Percentiles rank a stretch among this genome's conserved stretches.
Conservation (phyloP, 2,113 vertebrate species). For the Larimichthys crocea region DNA sequence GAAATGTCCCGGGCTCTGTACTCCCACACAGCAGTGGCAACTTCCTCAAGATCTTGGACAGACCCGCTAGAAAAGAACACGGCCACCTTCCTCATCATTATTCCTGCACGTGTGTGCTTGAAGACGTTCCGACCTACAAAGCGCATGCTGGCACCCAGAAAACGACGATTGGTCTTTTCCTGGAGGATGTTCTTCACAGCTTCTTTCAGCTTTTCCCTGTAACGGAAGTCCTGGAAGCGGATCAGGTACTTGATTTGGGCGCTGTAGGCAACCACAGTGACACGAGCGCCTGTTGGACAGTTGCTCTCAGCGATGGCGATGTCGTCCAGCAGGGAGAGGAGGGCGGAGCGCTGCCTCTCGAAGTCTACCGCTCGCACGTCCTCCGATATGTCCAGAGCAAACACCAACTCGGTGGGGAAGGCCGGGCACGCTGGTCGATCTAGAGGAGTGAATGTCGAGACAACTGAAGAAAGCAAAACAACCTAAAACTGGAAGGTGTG, state of each 20-base stretch:
- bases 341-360: slow-evolving; percentile 83
- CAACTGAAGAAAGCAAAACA: background rate
- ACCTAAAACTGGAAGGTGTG: too few relatives aligned
- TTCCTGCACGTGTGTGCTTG: slow-evolving; percentile 84
- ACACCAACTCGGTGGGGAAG: slow-evolving; percentile 89
- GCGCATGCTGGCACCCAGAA: slow-evolving; percentile 86
- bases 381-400: slow-evolving; percentile 89
- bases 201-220: slow-evolving; percentile 76
- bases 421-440: slow-evolving; percentile 79
- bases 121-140: slow-evolving; percentile 88
- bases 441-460: slow-evolving; percentile 39
- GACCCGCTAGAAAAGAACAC: slow-evolving; percentile 85
- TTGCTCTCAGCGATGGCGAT: slow-evolving; percentile 87
- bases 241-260: slow-evolving; percentile 82
- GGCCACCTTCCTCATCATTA: slow-evolving; percentile 87
- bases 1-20: slow-evolving; percentile 82
- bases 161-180: slow-evolving; percentile 78
- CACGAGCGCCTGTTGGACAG: slow-evolving; percentile 86
- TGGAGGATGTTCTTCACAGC: slow-evolving; percentile 78
- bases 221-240: slow-evolving; percentile 86
- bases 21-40: slow-evolving; percentile 84
- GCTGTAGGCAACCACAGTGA: slow-evolving; percentile 86
- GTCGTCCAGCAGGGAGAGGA: slow-evolving; percentile 81
- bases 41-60: slow-evolving; percentile 51
- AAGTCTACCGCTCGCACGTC: slow-evolving; percentile 82